Evolutionary conservation across 2,797 vertebrate species (phyloP), one percentile per base, ranked within the genome.

Genomic region (Acropternis orthonyx): DNA sequence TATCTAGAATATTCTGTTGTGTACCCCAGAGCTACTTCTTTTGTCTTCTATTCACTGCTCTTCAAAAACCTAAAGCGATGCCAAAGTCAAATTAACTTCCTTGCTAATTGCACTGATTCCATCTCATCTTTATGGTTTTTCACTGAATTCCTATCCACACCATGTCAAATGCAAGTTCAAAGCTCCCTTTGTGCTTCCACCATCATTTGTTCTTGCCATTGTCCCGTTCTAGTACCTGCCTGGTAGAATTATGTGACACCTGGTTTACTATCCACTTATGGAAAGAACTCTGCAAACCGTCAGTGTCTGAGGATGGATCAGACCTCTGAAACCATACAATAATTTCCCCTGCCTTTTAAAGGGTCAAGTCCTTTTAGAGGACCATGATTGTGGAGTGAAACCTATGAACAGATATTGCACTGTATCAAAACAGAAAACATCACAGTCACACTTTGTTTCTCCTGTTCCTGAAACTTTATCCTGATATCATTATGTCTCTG

Each of bases 241-340:
- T 10, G 3, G 4, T 5, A 41, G 6, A 84, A 68, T 56, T 77
- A 27, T 8, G 2, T 0, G 2, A 24, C 9, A 12, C 12, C 48
- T 75, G 14, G 4, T 67, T n/a, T 65, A 56, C 39, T 27, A 44
- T 52, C 8, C 27, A 21, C 7, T 51, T 41, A 46, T 0, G 7
- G 36, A 76, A 72, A 66, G 4, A 12, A 30, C 17, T 61, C 17
- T 62, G 46, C 49, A 43, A 71, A 44, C 9, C 5, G 28, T 14
- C 10, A 36, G 6, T 19, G 15, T 61, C 75, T 73, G 19, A 54
- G 32, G 27, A 32, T 7, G 12, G 30, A 32, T 32, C 30, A 54
- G 52, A 54, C 32, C 30, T 54, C 23, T 34, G 11, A 76, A 39
- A 73, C 2, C 5, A 48, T 43, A 28, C 0, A 10, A 7, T 54